phyloP scores from a whole-genome alignment of 2,888 invertebrate species.

The Heliothis peltigera region DNA sequence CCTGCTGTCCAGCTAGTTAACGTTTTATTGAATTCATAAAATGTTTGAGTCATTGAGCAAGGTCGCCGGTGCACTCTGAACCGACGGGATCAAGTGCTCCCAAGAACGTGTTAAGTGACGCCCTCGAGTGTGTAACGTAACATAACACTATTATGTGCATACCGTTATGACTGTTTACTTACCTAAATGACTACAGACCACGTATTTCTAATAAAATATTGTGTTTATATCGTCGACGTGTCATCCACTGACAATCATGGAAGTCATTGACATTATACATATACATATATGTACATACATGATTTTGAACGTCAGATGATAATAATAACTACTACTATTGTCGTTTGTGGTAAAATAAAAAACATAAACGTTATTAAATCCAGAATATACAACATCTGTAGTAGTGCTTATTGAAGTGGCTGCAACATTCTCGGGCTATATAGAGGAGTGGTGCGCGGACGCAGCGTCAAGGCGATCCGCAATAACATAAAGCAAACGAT shows the following conservation, averaged over 20 bases:
- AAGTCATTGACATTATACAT: background rate
- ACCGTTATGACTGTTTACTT: constrained; percentile 1
- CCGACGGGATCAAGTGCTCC: constrained; percentile 18
- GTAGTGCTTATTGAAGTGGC: constrained; percentile 2
- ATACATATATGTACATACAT: no score
- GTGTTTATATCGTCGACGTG: constrained; percentile 12
- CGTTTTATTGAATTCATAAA: constrained; percentile 52
- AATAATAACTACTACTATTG: no score
- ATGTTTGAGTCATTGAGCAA: constrained; percentile 25
- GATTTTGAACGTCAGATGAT: background rate
- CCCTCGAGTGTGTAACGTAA: constrained; percentile 13
- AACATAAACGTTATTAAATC: background rate
- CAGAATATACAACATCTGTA: constrained; percentile 16
- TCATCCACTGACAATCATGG: background rate
- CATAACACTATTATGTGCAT: constrained; percentile 21
- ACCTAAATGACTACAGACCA: constrained; percentile 9
- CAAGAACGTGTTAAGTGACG: constrained; percentile 34
- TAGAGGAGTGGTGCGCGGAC: constrained; percentile 41
- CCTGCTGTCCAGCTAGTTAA: constrained; percentile 24
- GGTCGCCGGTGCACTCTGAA: constrained; percentile 23
- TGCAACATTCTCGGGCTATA: constrained; percentile 54
- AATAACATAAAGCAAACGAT: constrained; percentile 52
- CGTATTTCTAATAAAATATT: constrained; percentile 22
- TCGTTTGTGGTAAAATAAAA: background rate
- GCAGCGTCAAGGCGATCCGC: constrained; percentile 64